These are phyloP conservation scores for Stichopus chloronotus DNA, from an alignment of 35 echinoderm and acorn worm species.

Conservation along the genomic window DNA sequence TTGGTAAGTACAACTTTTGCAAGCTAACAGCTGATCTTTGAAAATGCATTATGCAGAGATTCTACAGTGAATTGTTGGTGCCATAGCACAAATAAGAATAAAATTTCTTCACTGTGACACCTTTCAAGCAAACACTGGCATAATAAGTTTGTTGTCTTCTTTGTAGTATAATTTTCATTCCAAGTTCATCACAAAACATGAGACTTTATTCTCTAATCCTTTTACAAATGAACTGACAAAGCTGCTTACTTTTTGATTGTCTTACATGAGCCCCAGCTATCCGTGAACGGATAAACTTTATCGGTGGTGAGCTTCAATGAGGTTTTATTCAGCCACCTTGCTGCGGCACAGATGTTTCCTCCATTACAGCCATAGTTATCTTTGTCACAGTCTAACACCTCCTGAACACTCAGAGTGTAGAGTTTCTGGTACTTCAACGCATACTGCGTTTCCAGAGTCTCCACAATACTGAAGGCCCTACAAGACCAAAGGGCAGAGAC, in stretches of 20 bases:
- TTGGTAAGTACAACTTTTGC: too few relatives aligned
- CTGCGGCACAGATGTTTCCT: slow-evolving; percentile 66
- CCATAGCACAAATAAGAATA: too few relatives aligned
- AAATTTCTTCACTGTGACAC: too few relatives aligned
- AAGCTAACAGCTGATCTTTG: too few relatives aligned
- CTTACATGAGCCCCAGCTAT: slow-evolving; percentile 1
- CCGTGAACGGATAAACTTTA: slow-evolving; percentile 74
- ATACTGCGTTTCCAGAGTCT: slow-evolving; percentile 80
- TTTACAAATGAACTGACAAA: background rate
- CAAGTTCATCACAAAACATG: background rate
- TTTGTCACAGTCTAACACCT: slow-evolving; percentile 78
- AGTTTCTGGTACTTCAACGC: slow-evolving; percentile 70
- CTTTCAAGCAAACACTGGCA: too few relatives aligned
- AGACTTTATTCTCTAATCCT: background rate
- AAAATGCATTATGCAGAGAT: too few relatives aligned
- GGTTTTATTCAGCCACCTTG: slow-evolving; percentile 70
- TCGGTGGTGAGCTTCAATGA: slow-evolving; percentile 55
- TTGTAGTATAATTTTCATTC: too few relatives aligned
- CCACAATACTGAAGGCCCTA: slow-evolving; percentile 93
- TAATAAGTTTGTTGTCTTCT: too few relatives aligned
- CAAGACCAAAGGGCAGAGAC: background rate
- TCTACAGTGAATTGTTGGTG: too few relatives aligned
- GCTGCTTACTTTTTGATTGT: background rate
- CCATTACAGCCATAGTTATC: slow-evolving; percentile 73
- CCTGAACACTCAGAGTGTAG: slow-evolving; percentile 74